Conservation (phyloP, 1,140 invertebrate species). For the Drosophila sturtevanti region DNA sequence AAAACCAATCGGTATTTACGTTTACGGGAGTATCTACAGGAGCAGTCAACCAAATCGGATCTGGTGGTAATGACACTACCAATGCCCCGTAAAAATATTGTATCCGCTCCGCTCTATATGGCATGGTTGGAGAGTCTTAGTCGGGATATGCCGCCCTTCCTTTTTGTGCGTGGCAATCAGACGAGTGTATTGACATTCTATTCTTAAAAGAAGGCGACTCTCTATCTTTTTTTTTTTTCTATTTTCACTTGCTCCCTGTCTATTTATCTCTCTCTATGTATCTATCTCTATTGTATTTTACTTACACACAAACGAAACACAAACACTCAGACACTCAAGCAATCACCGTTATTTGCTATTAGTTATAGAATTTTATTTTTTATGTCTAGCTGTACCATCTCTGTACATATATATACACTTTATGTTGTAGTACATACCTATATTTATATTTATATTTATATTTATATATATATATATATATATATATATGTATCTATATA, state of each 20-base stretch:
- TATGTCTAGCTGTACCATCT: constrained; percentile 61
- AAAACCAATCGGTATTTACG: constrained; percentile 96
- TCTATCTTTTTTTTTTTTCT: neutral
- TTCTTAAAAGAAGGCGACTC: constrained; percentile 86
- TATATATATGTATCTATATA: constrained; percentile 1
- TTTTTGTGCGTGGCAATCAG: constrained; percentile 97
- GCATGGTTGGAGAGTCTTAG: constrained; percentile 97
- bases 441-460: constrained; percentile 42
- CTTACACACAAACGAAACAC: constrained; percentile 38
- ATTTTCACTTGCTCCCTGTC: neutral
- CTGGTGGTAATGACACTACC: constrained; percentile 95
- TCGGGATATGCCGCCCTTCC: constrained; percentile 93
- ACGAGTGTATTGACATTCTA: constrained; percentile 98
- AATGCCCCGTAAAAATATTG: constrained; percentile 94
- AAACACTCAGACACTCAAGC: constrained; percentile 48
- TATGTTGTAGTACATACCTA: too few species aligned
- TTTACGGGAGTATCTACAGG: constrained; percentile 92
- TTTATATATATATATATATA: constrained; percentile 8
- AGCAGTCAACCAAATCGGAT: constrained; percentile 93
- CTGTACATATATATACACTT: constrained; percentile 58
- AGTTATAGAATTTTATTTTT: constrained; percentile 60
- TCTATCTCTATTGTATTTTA: constrained; percentile 33
- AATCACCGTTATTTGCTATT: constrained; percentile 33
- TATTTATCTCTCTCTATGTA: neutral
- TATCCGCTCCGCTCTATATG: constrained; percentile 95